A percentile compares a stretch with the other conserved stretches of the same genome.
Evolutionary conservation across 2,888 invertebrate genomes (phyloP).

Genomic region (Sipha maydis): DNA sequence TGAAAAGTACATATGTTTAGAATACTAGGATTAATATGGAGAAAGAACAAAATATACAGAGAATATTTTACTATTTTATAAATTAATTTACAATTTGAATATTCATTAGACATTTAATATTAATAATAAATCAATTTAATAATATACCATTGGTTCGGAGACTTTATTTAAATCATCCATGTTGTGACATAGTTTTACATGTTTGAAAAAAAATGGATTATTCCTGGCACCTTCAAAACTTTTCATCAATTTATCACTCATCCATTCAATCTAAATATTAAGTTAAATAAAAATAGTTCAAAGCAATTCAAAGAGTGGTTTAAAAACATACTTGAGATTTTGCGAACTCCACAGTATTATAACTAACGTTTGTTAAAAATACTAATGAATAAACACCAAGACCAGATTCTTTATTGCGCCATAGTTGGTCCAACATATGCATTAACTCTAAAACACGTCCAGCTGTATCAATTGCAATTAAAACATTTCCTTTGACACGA

Average conservation of each 20-base stretch:
- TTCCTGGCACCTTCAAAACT: conserved; percentile 89
- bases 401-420: conserved; percentile 96
- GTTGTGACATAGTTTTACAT: conserved; percentile 93
- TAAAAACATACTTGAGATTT: conserved; percentile 81
- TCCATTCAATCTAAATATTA: conserved; percentile 89
- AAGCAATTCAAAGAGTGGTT: background rate
- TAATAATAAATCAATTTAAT: conserved; percentile 6
- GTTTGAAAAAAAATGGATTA: conserved; percentile 95
- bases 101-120: background rate
- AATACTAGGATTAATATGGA: too few relatives aligned
- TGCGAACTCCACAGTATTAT: conserved; percentile 98
- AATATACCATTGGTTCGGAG: conserved; percentile 82
- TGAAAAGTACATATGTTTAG: too few relatives aligned
- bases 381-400: conserved; percentile 92
- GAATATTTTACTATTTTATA: too few relatives aligned
- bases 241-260: conserved; percentile 97
- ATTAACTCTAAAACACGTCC: conserved; percentile 95
- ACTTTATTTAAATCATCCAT: conserved; percentile 86
- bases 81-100: background rate
- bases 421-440: conserved; percentile 94
- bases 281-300: conserved; percentile 8
- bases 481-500: conserved; percentile 92
- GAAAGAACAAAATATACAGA: too few relatives aligned
- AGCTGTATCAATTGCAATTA: conserved; percentile 96
- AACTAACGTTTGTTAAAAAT: conserved; percentile 94